Evolutionary conservation across 2,888 invertebrate genomes (phyloP).

Genomic region (Quadriops clusia): DNA sequence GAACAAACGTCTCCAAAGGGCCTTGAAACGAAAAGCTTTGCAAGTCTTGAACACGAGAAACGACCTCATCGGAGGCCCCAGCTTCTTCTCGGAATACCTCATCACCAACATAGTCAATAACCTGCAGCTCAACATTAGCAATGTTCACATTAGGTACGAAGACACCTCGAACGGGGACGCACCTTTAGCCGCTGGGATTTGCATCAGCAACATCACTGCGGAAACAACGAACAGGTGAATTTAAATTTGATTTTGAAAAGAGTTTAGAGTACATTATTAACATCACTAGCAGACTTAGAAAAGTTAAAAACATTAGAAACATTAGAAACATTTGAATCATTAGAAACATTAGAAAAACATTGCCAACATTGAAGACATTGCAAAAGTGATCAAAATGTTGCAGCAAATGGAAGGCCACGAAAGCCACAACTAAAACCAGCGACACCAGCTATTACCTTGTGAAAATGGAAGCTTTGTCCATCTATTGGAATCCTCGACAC

Average conservation of each 20-base stretch:
- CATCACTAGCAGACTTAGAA: too few relatives aligned
- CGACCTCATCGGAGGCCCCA: conserved; percentile 49
- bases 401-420: conserved; percentile 66
- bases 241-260: too few relatives aligned
- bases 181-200: conserved; percentile 63
- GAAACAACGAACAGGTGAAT: conserved; percentile 68
- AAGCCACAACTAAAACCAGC: conserved; percentile 37
- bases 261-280: too few relatives aligned
- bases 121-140: conserved; percentile 64
- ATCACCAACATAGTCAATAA: conserved; percentile 68
- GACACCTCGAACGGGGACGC: conserved; percentile 55
- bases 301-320: conserved; percentile 2
- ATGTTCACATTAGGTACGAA: conserved; percentile 73
- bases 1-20: conserved; percentile 59
- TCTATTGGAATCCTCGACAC: conserved; percentile 61
- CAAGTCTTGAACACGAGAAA: conserved; percentile 51
- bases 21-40: conserved; percentile 58
- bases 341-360: too few relatives aligned
- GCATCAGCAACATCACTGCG: conserved; percentile 63
- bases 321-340: too few relatives aligned
- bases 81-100: conserved; percentile 58
- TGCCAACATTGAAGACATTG: too few relatives aligned
- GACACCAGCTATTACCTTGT: conserved; percentile 53
- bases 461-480: conserved; percentile 61
- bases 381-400: conserved; percentile 15